These are phyloP conservation scores for Laupala kohalensis DNA, from an alignment of 1,140 invertebrate species.

Conservation along the genomic window DNA sequence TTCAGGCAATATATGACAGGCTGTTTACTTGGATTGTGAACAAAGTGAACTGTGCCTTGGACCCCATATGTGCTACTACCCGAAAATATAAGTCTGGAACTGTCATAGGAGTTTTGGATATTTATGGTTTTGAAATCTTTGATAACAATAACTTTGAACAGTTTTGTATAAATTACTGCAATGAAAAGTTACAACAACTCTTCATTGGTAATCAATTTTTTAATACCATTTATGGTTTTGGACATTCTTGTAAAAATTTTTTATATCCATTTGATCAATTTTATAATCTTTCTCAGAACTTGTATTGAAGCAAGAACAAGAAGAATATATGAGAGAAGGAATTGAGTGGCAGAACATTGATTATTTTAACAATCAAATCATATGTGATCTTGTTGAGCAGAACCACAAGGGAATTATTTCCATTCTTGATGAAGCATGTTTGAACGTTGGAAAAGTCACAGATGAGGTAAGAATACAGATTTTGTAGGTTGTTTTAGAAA, in stretches of 20 bases:
- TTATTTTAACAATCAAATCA: slow-evolving; percentile 85
- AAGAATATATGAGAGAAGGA: slow-evolving; percentile 84
- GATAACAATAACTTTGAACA: slow-evolving; percentile 90
- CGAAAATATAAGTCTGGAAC: slow-evolving; percentile 55
- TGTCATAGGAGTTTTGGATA: slow-evolving; percentile 89
- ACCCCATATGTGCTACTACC: slow-evolving; percentile 36
- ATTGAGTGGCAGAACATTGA: slow-evolving; percentile 83
- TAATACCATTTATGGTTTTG: neutral
- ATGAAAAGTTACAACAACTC: slow-evolving; percentile 90
- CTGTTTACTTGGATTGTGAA: slow-evolving; percentile 87
- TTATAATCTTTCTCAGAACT: slow-evolving; percentile 45
- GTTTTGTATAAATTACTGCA: slow-evolving; percentile 95
- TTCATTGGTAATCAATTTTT: slow-evolving; percentile 95
- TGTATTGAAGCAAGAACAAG: slow-evolving; percentile 90
- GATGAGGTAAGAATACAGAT: slow-evolving; percentile 45
- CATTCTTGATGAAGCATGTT: slow-evolving; percentile 88
- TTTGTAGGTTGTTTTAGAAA: neutral
- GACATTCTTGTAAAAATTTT: neutral
- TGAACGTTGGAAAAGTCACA: slow-evolving; percentile 85
- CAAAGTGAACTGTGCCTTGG: slow-evolving; percentile 75
- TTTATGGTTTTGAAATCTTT: slow-evolving; percentile 94
- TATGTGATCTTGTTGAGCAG: slow-evolving; percentile 85
- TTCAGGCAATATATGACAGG: slow-evolving; percentile 75
- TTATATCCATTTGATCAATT: no score
- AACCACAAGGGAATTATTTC: slow-evolving; percentile 81